Evolutionary conservation across 2,888 invertebrate genomes (phyloP).

Genomic region (Meghimatium bilineatum): DNA sequence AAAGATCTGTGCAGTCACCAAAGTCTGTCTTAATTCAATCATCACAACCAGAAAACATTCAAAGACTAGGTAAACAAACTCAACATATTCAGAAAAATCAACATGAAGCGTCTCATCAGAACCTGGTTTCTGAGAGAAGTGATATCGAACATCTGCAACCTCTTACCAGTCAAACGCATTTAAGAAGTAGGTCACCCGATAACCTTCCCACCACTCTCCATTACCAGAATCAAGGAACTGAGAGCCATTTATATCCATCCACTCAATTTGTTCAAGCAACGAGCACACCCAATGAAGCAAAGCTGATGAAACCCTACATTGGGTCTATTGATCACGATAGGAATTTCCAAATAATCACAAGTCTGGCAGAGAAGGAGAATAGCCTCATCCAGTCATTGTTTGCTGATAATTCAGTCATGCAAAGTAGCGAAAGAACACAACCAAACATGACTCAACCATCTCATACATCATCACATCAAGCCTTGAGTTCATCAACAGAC

Average conservation of each 20-base stretch:
- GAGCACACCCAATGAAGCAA: not conserved
- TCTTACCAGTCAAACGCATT: not conserved
- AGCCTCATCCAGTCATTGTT: conserved; percentile 25
- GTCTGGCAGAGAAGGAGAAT: conserved; percentile 22
- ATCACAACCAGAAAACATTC: conserved; percentile 25
- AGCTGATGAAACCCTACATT: not conserved
- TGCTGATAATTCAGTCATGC: not conserved
- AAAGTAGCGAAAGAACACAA: not conserved
- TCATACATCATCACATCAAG: not conserved
- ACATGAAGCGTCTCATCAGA: not conserved
- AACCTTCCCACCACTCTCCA: not conserved
- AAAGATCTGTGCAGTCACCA: not conserved
- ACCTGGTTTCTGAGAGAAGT: not conserved
- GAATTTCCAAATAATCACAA: conserved; percentile 12
- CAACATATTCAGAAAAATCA: not conserved
- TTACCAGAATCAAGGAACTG: not conserved
- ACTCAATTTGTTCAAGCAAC: not conserved
- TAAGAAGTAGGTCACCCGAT: too few species aligned
- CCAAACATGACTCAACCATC: too few species aligned
- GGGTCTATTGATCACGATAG: not conserved
- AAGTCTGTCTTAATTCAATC: not conserved
- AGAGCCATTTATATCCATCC: conserved; percentile 23
- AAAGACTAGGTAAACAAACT: not conserved
- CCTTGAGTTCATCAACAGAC: not conserved
- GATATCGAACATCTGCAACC: not conserved